phyloP scores from a whole-genome alignment of 1,140 invertebrate species.

The Rhizoglyphus robini region DNA sequence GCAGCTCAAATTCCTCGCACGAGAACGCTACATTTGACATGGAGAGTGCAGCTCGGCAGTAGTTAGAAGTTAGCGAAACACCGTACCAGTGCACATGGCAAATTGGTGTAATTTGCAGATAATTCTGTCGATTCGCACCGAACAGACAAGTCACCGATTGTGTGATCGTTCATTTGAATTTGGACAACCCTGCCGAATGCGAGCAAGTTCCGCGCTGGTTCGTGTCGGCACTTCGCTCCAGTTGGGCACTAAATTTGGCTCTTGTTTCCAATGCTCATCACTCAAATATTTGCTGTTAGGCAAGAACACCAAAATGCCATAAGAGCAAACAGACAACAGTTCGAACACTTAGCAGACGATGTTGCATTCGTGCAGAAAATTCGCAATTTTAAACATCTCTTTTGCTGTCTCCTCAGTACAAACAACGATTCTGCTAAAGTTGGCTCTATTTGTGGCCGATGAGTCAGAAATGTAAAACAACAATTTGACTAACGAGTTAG shows the following conservation, averaged over 20 bases:
- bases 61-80: no score
- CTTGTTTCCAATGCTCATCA: background rate
- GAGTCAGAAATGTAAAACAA: background rate
- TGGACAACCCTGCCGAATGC: no score
- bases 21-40: constrained; percentile 3
- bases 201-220: background rate
- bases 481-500: constrained; percentile 10
- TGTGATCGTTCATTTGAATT: no score
- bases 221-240: constrained; percentile 13
- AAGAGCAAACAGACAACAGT: background rate
- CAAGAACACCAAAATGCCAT: background rate
- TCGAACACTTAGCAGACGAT: background rate
- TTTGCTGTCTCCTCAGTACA: background rate
- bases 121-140: background rate
- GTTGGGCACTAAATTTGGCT: constrained; percentile 13
- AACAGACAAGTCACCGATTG: background rate
- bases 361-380: constrained; percentile 6
- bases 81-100: background rate
- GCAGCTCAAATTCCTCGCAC: background rate
- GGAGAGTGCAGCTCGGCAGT: background rate
- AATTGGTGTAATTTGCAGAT: constrained; percentile 15
- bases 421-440: background rate
- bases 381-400: background rate
- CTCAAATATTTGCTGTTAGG: background rate
- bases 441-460: background rate